A percentile compares a stretch with the other conserved stretches of the same genome.
Evolutionary conservation across 64 coral and sea anemone genomes (phyloP).

Genomic region (Acropora yongei): DNA sequence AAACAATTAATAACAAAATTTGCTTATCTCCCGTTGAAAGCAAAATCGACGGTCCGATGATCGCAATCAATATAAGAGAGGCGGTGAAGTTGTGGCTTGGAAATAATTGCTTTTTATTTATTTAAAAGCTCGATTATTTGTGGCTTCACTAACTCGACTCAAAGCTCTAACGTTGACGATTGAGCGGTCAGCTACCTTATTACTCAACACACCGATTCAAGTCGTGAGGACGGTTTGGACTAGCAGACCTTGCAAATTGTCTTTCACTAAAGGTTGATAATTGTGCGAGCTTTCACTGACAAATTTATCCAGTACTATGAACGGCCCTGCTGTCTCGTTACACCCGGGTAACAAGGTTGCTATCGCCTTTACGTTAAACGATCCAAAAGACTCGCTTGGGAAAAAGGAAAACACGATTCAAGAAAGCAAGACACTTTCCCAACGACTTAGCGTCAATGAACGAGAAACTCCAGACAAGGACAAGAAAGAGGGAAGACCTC

Average conservation of each 20-base stretch:
- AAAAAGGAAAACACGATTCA: constrained; percentile 6
- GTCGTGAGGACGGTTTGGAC: not conserved
- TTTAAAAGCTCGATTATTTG: not conserved
- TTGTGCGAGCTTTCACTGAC: not conserved
- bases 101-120: constrained; percentile 1
- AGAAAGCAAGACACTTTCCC: not conserved
- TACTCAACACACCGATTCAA: not conserved
- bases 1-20: not conserved
- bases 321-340: not conserved
- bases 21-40: not conserved
- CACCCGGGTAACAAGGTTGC: constrained; percentile 19
- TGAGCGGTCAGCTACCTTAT: not conserved
- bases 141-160: not conserved
- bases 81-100: not conserved
- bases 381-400: not conserved
- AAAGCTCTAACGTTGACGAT: not conserved
- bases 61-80: constrained; percentile 3
- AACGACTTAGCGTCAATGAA: not conserved
- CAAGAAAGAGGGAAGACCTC: not conserved
- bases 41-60: not conserved
- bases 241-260: not conserved
- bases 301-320: constrained; percentile 3
- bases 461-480: not conserved
- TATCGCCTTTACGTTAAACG: not conserved
- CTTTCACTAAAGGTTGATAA: not conserved